These are phyloP conservation scores for Ceyx cyanopectus DNA, from an alignment of 2,113 vertebrate species.

Conservation along the genomic window DNA sequence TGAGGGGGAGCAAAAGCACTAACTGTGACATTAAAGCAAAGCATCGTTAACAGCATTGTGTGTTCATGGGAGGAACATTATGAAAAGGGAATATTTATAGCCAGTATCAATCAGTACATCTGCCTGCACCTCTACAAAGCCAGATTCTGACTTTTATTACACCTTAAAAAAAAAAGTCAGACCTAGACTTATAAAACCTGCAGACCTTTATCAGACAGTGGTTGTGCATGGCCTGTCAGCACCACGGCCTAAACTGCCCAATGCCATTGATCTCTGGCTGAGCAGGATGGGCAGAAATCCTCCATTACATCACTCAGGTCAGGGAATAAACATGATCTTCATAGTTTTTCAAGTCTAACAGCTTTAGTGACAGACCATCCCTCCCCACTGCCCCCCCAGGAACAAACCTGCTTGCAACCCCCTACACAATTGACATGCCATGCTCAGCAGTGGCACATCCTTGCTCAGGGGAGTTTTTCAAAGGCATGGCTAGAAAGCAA, in stretches of 20 bases:
- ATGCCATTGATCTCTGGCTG: background rate
- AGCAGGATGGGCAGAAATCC: background rate
- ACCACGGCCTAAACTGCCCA: background rate
- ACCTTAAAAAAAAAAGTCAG: background rate
- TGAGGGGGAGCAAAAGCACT: background rate
- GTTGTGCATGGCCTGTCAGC: background rate
- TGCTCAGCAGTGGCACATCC: background rate
- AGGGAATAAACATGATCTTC: background rate
- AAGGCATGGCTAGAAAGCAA: background rate
- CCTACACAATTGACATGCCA: background rate
- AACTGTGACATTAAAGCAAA: background rate
- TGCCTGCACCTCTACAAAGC: background rate
- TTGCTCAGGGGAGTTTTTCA: background rate
- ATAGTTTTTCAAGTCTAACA: background rate
- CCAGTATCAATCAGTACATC: background rate
- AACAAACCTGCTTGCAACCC: background rate
- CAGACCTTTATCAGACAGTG: background rate
- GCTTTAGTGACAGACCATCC: background rate
- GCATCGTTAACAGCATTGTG: background rate
- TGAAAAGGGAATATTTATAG: conserved; percentile 4
- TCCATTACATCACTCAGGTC: background rate
- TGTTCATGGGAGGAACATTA: background rate
- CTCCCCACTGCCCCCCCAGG: background rate
- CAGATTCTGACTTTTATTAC: background rate
- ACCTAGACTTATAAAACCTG: background rate